phyloP scores from a whole-genome alignment of 1,140 invertebrate species.

The Platyscapa corneri region DNA sequence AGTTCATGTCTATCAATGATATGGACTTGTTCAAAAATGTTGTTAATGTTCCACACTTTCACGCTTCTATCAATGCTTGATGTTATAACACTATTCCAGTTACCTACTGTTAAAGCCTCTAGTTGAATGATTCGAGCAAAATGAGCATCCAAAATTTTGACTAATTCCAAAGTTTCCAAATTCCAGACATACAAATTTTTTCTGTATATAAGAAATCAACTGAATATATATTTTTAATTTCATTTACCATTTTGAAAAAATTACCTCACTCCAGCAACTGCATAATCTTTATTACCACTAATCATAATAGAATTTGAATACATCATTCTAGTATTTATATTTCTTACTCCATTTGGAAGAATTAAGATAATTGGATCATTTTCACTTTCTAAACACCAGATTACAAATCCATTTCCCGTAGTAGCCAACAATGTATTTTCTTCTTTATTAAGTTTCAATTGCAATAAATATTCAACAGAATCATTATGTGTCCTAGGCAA shows the following conservation, averaged over 20 bases:
- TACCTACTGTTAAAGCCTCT: slow-evolving; percentile 87
- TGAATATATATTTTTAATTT: background rate
- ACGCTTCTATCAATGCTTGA: slow-evolving; percentile 98
- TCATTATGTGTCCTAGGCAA: slow-evolving; percentile 81
- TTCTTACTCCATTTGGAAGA: slow-evolving; percentile 91
- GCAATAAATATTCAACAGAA: slow-evolving; percentile 83
- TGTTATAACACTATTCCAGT: slow-evolving; percentile 96
- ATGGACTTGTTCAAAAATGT: slow-evolving; percentile 98
- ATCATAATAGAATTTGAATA: slow-evolving; percentile 93
- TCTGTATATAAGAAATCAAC: slow-evolving; percentile 71
- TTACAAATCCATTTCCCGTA: slow-evolving; percentile 86
- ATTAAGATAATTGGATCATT: slow-evolving; percentile 80
- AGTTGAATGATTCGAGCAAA: slow-evolving; percentile 97
- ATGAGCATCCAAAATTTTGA: slow-evolving; percentile 96
- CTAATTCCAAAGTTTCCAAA: slow-evolving; percentile 83
- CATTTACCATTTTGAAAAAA: background rate
- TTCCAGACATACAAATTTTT: slow-evolving; percentile 98
- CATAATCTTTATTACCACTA: slow-evolving; percentile 91
- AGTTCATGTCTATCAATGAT: slow-evolving; percentile 96
- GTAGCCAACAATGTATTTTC: slow-evolving; percentile 89
- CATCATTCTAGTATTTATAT: slow-evolving; percentile 93
- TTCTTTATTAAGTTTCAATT: slow-evolving; percentile 87
- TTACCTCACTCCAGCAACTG: slow-evolving; percentile 93
- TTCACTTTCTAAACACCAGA: slow-evolving; percentile 80
- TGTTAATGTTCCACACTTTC: slow-evolving; percentile 99